These are phyloP conservation scores for Jacana jacana DNA, from an alignment of 2,113 vertebrate species.

Conservation along the genomic window DNA sequence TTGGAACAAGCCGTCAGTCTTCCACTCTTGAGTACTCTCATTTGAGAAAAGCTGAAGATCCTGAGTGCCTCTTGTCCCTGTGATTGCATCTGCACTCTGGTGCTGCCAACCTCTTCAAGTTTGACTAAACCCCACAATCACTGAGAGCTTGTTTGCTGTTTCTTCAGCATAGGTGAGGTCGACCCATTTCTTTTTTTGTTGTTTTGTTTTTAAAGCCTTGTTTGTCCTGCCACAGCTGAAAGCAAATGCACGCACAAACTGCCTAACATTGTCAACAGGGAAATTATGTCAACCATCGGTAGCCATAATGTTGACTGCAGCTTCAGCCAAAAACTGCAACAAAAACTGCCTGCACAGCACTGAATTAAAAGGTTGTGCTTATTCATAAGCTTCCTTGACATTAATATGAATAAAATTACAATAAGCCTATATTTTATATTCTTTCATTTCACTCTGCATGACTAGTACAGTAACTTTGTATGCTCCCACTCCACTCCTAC, in stretches of 20 bases:
- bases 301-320: not conserved
- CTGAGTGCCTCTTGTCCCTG: constrained; percentile 55
- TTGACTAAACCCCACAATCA: not conserved
- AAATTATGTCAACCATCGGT: not conserved
- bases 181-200: not conserved
- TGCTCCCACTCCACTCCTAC: constrained; percentile 12
- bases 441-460: constrained; percentile 18
- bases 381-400: constrained; percentile 37
- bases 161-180: not conserved
- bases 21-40: not conserved
- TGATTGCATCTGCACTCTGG: constrained; percentile 46
- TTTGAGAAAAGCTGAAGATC: constrained; percentile 23
- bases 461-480: constrained; percentile 43
- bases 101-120: not conserved
- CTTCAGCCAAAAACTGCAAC: constrained; percentile 11
- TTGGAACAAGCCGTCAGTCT: not conserved
- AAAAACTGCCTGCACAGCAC: not conserved
- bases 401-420: constrained; percentile 52
- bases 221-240: not conserved
- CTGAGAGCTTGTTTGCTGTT: not conserved
- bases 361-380: constrained; percentile 36
- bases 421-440: constrained; percentile 10
- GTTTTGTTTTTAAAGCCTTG: not conserved
- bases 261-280: not conserved
- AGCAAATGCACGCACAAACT: not conserved